These are phyloP conservation scores for Hyalella azteca DNA, from an alignment of 2,888 invertebrate species.

Conservation along the genomic window DNA sequence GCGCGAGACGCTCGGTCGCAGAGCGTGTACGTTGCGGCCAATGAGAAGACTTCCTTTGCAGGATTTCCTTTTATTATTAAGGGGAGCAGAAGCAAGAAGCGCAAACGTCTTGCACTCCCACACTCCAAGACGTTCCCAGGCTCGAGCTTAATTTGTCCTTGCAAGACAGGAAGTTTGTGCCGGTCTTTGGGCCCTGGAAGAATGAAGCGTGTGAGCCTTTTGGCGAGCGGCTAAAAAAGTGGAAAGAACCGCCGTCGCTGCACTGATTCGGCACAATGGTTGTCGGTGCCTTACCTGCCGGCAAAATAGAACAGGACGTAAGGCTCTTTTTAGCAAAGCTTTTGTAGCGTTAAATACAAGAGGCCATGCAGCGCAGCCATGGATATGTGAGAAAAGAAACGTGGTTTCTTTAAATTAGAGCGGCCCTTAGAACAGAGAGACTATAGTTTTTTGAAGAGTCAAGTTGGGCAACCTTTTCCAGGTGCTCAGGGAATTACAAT, in stretches of 20 bases:
- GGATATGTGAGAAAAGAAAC: conserved; percentile 21
- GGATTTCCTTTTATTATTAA: conserved; percentile 31
- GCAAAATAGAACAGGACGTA: conserved; percentile 22
- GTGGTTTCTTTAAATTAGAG: conserved; percentile 24
- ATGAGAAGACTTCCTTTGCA: conserved; percentile 1
- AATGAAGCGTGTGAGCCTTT: conserved; percentile 36
- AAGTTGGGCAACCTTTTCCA: conserved; percentile 17
- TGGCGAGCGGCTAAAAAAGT: background rate
- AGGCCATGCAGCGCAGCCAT: background rate
- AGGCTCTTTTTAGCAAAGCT: background rate
- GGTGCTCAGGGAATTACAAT: conserved; percentile 7
- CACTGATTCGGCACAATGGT: conserved; percentile 34
- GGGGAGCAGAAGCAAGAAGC: conserved; percentile 33
- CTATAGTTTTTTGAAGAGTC: conserved; percentile 11
- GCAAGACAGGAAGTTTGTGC: conserved; percentile 39
- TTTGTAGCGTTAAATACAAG: conserved; percentile 27
- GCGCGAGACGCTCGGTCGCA: conserved; percentile 4
- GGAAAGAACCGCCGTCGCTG: background rate
- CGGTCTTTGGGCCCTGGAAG: conserved; percentile 33
- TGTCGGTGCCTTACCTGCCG: conserved; percentile 14
- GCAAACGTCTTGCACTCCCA: conserved; percentile 39
- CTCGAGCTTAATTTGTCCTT: conserved; percentile 30
- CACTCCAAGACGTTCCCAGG: conserved; percentile 40
- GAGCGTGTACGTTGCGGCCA: background rate
- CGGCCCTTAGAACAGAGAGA: background rate